Evolutionary conservation across 2,797 vertebrate genomes (phyloP).

Genomic region (Taeniopygia guttata): DNA sequence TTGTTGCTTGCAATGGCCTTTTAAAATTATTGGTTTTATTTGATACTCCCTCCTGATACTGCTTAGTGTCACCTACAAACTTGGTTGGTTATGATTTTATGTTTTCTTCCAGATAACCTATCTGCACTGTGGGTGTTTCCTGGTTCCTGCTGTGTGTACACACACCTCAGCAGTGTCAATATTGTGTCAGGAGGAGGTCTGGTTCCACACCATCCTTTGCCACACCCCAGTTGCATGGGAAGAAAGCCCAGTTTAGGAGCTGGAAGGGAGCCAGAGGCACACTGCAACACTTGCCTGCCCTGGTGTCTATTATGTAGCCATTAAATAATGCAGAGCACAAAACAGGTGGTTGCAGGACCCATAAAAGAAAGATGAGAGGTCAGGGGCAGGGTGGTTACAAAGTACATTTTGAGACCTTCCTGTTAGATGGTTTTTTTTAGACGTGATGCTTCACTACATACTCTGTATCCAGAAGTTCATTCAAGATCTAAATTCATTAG

Average conservation of each 20-base stretch:
- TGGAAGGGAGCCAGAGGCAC: slow-evolving; percentile 1
- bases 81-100: background rate
- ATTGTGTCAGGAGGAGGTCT: slow-evolving; percentile 26
- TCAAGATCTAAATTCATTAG: background rate
- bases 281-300: background rate
- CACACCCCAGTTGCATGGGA: slow-evolving; percentile 28
- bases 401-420: background rate
- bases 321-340: background rate
- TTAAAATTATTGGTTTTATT: background rate
- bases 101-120: background rate
- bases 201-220: background rate
- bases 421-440: background rate
- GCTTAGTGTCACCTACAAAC: background rate
- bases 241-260: slow-evolving; percentile 2
- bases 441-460: rapidly evolving
- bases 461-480: background rate
- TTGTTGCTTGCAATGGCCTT: background rate
- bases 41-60: background rate
- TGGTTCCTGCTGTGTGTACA: background rate
- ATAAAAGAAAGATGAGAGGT: background rate
- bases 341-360: background rate
- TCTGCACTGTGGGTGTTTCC: background rate
- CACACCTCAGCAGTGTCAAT: background rate
- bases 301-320: background rate
- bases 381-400: background rate